Conservation (phyloP, 2,888 invertebrate species). For the Tupiocoris notatus region DNA sequence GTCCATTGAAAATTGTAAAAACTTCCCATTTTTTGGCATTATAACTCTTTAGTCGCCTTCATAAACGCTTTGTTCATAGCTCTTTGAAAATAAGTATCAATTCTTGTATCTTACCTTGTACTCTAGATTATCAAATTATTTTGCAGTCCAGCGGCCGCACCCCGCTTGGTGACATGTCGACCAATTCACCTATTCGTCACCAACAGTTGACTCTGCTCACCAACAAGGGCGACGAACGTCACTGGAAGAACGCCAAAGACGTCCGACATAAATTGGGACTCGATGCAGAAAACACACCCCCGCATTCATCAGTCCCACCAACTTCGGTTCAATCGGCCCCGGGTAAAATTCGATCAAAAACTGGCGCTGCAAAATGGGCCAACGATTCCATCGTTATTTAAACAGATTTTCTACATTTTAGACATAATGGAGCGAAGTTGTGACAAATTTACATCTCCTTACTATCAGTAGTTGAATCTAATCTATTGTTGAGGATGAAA, state of each 20-base stretch:
- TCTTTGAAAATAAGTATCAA: no score
- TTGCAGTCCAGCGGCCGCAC: slow-evolving; percentile 21
- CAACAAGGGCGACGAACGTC: slow-evolving; percentile 18
- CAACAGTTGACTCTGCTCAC: neutral
- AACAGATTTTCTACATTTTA: no score
- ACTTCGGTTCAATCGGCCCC: slow-evolving; percentile 44
- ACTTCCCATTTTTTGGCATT: no score
- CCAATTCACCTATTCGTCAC: slow-evolving; percentile 35
- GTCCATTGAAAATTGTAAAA: no score
- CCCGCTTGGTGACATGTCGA: slow-evolving; percentile 40
- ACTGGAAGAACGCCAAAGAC: slow-evolving; percentile 40
- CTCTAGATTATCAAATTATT: no score
- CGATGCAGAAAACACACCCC: slow-evolving; percentile 42
- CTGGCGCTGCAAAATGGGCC: slow-evolving; percentile 30
- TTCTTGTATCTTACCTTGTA: no score
- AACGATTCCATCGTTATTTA: slow-evolving; percentile 44
- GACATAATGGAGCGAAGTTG: no score
- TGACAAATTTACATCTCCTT: no score
- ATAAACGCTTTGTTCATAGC: no score
- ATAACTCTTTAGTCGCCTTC: no score
- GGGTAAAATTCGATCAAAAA: slow-evolving; percentile 34
- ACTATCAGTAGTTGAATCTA: no score
- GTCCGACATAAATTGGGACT: slow-evolving; percentile 38
- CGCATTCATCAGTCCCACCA: slow-evolving; percentile 11
- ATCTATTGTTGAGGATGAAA: no score